Conservation (phyloP, 2,113 vertebrate genomes). For the Ellobius talpinus region DNA sequence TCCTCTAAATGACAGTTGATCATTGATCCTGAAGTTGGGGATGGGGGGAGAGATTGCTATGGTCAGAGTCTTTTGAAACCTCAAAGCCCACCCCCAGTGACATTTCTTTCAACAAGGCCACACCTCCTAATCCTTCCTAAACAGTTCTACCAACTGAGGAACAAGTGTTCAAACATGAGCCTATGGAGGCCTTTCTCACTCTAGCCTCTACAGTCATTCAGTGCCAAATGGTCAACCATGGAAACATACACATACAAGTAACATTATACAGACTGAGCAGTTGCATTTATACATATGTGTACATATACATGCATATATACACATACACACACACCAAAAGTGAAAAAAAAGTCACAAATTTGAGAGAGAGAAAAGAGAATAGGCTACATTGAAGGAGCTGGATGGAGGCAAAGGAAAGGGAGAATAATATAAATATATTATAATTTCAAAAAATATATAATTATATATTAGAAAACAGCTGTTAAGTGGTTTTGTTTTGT, state of each 20-base stretch:
- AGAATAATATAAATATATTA: neutral
- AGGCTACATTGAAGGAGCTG: neutral
- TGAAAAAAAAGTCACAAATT: neutral
- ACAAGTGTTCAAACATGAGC: neutral
- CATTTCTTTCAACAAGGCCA: neutral
- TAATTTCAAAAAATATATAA: neutral
- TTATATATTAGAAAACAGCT: neutral
- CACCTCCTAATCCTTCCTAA: neutral
- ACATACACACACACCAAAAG: neutral
- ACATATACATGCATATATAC: neutral
- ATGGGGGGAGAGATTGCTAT: neutral
- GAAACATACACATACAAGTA: neutral
- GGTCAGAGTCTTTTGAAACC: neutral
- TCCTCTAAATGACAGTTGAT: no score
- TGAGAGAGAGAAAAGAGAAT: neutral
- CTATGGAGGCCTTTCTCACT: neutral
- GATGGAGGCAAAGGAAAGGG: neutral
- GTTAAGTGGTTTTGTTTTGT: neutral
- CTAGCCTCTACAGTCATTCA: neutral
- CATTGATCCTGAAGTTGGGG: neutral
- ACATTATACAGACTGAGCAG: neutral
- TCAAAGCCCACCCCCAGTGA: neutral
- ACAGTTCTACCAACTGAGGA: neutral
- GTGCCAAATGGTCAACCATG: neutral
- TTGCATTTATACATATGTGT: neutral